A percentile compares a stretch with the other conserved stretches of the same genome.
Evolutionary conservation across 2,888 invertebrate species (phyloP).

Genomic region (Pyralis farinalis): DNA sequence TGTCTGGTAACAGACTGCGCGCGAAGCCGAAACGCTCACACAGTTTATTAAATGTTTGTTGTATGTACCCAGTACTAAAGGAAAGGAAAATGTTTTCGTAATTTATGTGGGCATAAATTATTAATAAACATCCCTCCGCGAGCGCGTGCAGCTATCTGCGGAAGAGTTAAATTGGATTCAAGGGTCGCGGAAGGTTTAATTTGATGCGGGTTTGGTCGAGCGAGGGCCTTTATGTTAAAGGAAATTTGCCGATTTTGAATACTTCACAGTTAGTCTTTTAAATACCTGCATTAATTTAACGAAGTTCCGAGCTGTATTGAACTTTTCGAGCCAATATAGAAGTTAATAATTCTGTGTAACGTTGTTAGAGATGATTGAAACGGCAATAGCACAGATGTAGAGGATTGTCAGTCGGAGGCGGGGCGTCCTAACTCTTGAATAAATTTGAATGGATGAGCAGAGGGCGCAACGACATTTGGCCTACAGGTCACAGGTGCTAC

Average conservation of each 20-base stretch:
- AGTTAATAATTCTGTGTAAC: conserved; percentile 10
- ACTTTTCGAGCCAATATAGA: background rate
- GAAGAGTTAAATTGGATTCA: conserved; percentile 64
- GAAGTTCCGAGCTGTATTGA: conserved; percentile 7
- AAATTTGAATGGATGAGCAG: conserved; percentile 60
- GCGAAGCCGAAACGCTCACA: conserved; percentile 21
- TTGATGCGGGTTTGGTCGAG: conserved; percentile 55
- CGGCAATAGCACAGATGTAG: conserved; percentile 1
- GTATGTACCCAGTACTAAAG: conserved; percentile 26
- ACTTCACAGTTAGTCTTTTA: conserved; percentile 25
- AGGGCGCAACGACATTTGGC: conserved; percentile 44
- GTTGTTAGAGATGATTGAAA: conserved; percentile 1
- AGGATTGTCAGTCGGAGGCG: conserved; percentile 7
- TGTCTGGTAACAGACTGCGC: conserved; percentile 9
- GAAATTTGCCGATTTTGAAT: conserved; percentile 44
- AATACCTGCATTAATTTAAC: conserved; percentile 21
- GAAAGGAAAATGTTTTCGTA: conserved; percentile 49
- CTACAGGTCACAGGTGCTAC: conserved; percentile 48
- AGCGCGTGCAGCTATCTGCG: conserved; percentile 41
- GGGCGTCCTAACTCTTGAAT: conserved; percentile 48
- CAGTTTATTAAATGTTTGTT: conserved; percentile 36
- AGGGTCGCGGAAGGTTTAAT: conserved; percentile 55
- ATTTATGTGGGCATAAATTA: conserved; percentile 62
- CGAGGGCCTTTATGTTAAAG: conserved; percentile 39
- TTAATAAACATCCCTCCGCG: conserved; percentile 41